Evolutionary conservation across 2,113 vertebrate species (phyloP).

Genomic region (Etheostoma spectabile): DNA sequence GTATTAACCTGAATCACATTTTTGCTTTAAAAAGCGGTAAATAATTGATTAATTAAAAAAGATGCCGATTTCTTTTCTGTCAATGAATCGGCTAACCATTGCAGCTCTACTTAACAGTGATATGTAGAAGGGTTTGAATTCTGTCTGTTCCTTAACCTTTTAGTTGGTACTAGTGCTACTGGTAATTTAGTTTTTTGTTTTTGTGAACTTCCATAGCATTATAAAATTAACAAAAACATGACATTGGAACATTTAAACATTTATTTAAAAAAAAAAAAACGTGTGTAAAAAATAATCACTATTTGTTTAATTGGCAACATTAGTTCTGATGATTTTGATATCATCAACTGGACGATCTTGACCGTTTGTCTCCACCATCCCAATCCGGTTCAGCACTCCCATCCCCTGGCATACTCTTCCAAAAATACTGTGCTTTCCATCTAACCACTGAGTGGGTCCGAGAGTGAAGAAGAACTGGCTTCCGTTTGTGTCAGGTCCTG

Average conservation of each 20-base stretch:
- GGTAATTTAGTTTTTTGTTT: too few species aligned
- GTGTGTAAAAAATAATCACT: neutral
- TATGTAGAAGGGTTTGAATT: neutral
- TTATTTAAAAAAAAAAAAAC: slow-evolving; percentile 47
- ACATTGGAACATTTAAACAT: slow-evolving; percentile 3
- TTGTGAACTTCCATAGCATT: too few species aligned
- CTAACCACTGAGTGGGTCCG: slow-evolving; percentile 93
- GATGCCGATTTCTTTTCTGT: neutral
- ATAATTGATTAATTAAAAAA: neutral
- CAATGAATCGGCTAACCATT: neutral
- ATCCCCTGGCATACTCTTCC: slow-evolving; percentile 93
- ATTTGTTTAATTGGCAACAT: slow-evolving; percentile 78
- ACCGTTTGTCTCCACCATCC: slow-evolving; percentile 94
- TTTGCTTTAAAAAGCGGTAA: neutral
- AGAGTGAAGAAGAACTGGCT: slow-evolving; percentile 96
- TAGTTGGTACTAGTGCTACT: neutral
- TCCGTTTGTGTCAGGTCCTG: slow-evolving; percentile 94
- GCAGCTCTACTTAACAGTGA: neutral
- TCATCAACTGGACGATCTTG: slow-evolving; percentile 94
- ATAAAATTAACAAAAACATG: neutral
- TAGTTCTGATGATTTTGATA: slow-evolving; percentile 90
- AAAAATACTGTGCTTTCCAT: slow-evolving; percentile 96
- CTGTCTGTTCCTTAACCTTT: neutral
- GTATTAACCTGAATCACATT: neutral
- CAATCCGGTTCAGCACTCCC: slow-evolving; percentile 90